Evolutionary conservation across 2,888 invertebrate genomes (phyloP), one percentile per base, ranked within the genome.

Genomic region (Cataglyphis livida): DNA sequence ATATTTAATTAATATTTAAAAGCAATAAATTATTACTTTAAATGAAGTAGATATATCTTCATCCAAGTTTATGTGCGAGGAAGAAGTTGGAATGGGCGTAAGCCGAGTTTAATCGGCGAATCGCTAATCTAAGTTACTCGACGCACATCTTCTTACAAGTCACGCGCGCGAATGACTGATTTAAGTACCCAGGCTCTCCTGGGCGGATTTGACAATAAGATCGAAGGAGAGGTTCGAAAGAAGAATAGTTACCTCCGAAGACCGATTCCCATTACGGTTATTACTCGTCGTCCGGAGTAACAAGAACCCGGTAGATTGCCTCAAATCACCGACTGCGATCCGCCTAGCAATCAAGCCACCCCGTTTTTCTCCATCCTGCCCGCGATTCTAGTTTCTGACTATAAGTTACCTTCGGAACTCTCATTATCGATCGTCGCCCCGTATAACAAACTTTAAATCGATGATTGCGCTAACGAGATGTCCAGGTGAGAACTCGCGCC

Each of bases 251-350:
- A 86, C 88, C 89, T 87, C 86, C 90, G 89, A 92, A 91, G 89
- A 86, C 89, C 88, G 91, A 90, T 88, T 91, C 93, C 92, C 93
- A 93, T 93, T 93, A 93, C 91, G 92, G 93, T 93, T 93, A 93
- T 93, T 93, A 93, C 93, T 92, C 93, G 92, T 92, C 92, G 90
- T 93, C 91, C 88, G 89, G 90, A 91, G 93, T 93, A 93, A 93
- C 93, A 93, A 93, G 93, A 93, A 93, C 91, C 90, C 91, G 91
- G 91, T 92, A 93, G 93, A 93, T 93, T 93, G 93, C 92, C 92
- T 91, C 92, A 91, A 93, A 93, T 93, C 93, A 93, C 93, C 92
- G 92, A 90, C 90, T 91, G 89, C 91, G 93, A 93, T 93, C 93
- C 93, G 92, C 92, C 92, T 93, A 92, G 92, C 92, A 93, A 93